These are phyloP conservation scores for Chitala chitala DNA, from an alignment of 2,113 vertebrate species.

Conservation along the genomic window DNA sequence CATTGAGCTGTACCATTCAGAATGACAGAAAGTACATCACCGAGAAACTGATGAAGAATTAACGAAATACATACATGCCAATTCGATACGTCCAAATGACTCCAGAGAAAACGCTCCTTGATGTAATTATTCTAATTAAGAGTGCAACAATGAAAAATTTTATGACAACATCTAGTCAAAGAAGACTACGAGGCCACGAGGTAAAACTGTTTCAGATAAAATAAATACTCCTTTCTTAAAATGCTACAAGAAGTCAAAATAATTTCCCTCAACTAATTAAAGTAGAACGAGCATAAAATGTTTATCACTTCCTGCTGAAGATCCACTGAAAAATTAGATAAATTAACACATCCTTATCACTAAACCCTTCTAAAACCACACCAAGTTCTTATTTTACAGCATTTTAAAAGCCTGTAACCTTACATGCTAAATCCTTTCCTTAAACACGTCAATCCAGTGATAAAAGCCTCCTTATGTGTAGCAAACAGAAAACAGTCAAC, in stretches of 20 bases:
- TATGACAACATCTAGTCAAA: conserved; percentile 1
- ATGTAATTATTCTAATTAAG: conserved; percentile 13
- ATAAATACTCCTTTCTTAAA: not conserved
- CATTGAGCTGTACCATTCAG: not conserved
- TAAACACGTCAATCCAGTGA: conserved; percentile 10
- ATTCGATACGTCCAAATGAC: not conserved
- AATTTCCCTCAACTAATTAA: conserved; percentile 14
- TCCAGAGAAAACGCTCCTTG: not conserved
- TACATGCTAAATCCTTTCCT: not conserved
- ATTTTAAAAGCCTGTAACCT: conserved; percentile 2
- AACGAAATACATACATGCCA: not conserved
- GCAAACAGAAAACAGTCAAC: too few relatives aligned
- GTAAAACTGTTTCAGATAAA: not conserved
- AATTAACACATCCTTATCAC: not conserved
- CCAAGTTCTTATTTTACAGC: conserved; percentile 6
- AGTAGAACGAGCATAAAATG: not conserved
- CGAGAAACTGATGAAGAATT: conserved; percentile 3
- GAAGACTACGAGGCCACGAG: not conserved
- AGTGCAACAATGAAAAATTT: not conserved
- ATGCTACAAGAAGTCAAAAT: not conserved
- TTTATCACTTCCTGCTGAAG: not conserved
- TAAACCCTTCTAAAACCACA: not conserved
- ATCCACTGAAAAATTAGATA: conserved; percentile 3
- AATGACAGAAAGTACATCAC: not conserved
- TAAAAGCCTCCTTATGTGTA: too few relatives aligned